A percentile compares a stretch with the other conserved stretches of the same genome.
These are phyloP conservation scores for Bovichtus diacanthus DNA, from an alignment of 2,797 vertebrate genomes.

Conservation along the genomic window DNA sequence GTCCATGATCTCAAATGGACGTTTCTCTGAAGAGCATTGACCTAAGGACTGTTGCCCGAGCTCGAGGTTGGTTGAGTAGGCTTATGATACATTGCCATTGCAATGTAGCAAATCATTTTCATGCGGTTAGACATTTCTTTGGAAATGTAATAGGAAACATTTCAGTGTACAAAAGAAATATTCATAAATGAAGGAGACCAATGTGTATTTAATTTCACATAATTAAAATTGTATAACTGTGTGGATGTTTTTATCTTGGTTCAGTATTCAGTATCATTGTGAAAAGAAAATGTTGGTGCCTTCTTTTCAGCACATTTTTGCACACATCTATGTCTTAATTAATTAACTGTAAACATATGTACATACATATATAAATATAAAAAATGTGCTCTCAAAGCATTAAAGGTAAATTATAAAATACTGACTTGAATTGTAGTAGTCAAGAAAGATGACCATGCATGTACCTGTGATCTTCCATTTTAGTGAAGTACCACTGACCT, in stretches of 20 bases:
- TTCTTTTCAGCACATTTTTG: not conserved
- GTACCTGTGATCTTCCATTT: not conserved
- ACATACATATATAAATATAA: no score
- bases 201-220: not conserved
- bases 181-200: not conserved
- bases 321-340: not conserved
- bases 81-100: not conserved
- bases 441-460: not conserved
- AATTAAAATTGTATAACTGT: not conserved
- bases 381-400: not conserved
- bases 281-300: no score
- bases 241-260: not conserved
- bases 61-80: not conserved
- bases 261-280: not conserved
- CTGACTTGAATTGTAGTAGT: not conserved
- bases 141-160: not conserved
- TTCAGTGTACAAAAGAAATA: not conserved
- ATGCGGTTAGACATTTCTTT: not conserved
- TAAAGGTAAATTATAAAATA: not conserved
- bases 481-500: not conserved
- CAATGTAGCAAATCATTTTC: not conserved
- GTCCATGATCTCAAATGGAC: not conserved
- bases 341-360: not conserved
- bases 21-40: slow-evolving; percentile 6
- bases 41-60: not conserved